phyloP scores from a whole-genome alignment of 2,113 vertebrate genomes.

The Meleagris gallopavo region DNA sequence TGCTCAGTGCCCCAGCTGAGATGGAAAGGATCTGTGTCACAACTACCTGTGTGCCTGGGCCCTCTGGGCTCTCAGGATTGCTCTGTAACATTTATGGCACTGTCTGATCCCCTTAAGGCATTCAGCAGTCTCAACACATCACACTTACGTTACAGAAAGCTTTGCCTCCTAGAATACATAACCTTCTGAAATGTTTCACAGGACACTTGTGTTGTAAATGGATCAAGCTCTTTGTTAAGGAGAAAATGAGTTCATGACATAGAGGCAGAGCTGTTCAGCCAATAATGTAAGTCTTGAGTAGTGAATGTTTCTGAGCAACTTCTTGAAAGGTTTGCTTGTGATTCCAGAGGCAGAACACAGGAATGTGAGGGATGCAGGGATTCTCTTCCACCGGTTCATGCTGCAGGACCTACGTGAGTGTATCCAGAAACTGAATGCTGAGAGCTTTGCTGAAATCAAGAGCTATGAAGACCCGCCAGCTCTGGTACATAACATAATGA shows the following conservation, averaged over 20 bases:
- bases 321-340: slow-evolving; percentile 3
- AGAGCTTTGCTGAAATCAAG: slow-evolving; percentile 51
- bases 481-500: slow-evolving; percentile 61
- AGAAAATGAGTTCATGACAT: background rate
- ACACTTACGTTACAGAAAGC: background rate
- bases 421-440: slow-evolving; percentile 31
- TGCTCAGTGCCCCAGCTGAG: background rate
- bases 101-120: background rate
- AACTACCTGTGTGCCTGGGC: background rate
- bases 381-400: slow-evolving; percentile 80
- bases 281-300: background rate
- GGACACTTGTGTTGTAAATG: background rate
- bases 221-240: background rate
- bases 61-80: background rate
- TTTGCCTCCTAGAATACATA: background rate
- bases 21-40: background rate
- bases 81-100: background rate
- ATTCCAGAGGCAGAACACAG: slow-evolving; percentile 74
- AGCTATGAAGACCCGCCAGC: background rate
- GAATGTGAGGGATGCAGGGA: slow-evolving; percentile 34
- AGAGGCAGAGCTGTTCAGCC: background rate
- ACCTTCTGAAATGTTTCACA: background rate
- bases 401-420: slow-evolving; percentile 77
- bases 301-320: background rate
- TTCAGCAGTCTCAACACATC: no score